phyloP scores from a whole-genome alignment of 1,140 invertebrate genomes.

The Latrodectus geometricus region DNA sequence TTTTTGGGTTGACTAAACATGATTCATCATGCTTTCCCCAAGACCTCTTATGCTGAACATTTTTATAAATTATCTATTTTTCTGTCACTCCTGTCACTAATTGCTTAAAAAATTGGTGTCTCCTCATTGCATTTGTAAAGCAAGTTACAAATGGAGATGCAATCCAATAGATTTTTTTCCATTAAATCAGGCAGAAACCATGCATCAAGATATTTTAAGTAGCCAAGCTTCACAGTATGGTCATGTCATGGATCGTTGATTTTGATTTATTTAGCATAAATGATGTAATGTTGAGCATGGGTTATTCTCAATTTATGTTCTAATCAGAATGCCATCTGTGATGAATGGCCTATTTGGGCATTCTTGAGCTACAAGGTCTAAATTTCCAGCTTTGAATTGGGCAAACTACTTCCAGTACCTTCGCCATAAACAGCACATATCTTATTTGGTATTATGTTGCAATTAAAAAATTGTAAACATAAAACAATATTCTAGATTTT shows the following conservation, averaged over 20 bases:
- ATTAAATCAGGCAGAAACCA: slow-evolving; percentile 6
- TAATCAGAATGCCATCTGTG: too few relatives aligned
- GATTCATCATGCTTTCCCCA: slow-evolving; percentile 19
- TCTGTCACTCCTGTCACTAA: slow-evolving; percentile 1
- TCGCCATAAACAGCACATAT: too few relatives aligned
- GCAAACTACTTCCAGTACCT: too few relatives aligned
- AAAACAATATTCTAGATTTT: too few relatives aligned
- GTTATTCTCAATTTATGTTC: too few relatives aligned
- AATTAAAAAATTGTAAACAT: too few relatives aligned
- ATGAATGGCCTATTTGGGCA: too few relatives aligned
- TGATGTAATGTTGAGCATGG: too few relatives aligned
- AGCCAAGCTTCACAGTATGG: slow-evolving; percentile 7
- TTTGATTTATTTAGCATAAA: slow-evolving; percentile 13
- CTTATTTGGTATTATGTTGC: too few relatives aligned
- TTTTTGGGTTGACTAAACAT: slow-evolving; percentile 14
- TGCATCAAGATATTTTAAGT: slow-evolving; percentile 27
- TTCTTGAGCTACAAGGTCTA: too few relatives aligned
- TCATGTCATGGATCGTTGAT: slow-evolving; percentile 5
- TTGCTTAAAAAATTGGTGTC: slow-evolving; percentile 9
- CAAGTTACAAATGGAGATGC: slow-evolving; percentile 20
- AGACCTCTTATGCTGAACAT: not conserved
- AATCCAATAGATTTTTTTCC: slow-evolving; percentile 4
- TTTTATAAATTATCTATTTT: too few relatives aligned
- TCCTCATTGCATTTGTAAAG: slow-evolving; percentile 17
- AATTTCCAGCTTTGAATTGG: too few relatives aligned